Evolutionary conservation across 1,140 invertebrate genomes (phyloP).

Genomic region (Metopolophium dirhodum): DNA sequence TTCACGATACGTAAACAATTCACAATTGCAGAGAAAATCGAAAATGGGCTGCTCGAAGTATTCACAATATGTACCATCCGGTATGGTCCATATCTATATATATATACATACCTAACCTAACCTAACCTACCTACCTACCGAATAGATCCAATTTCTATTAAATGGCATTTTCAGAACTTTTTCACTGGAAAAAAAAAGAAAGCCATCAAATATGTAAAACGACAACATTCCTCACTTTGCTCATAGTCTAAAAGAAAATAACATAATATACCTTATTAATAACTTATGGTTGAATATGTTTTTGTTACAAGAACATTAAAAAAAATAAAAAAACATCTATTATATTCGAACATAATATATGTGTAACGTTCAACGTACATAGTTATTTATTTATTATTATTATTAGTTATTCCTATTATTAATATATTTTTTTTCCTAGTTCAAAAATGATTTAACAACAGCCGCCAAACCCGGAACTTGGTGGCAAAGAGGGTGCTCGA

Average conservation of each 20-base stretch:
- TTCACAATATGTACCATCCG: too few species aligned
- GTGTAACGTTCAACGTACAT: neutral
- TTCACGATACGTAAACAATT: too few species aligned
- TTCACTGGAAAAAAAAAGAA: neutral
- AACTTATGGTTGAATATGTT: neutral
- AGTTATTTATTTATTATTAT: slow-evolving; percentile 14
- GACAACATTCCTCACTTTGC: neutral
- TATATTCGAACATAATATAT: neutral
- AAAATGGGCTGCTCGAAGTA: too few species aligned
- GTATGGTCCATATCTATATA: too few species aligned
- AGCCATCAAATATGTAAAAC: neutral
- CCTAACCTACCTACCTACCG: neutral
- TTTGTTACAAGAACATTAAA: neutral
- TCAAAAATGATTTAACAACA: slow-evolving; percentile 34
- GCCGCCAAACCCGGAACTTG: neutral
- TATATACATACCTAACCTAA: neutral
- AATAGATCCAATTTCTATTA: neutral
- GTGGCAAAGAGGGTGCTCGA: slow-evolving; percentile 36
- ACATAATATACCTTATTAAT: neutral
- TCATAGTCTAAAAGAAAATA: neutral
- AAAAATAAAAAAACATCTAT: neutral
- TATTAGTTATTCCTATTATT: neutral
- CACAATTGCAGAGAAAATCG: too few species aligned
- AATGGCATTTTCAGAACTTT: neutral
- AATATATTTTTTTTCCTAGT: neutral